phyloP scores from a whole-genome alignment of 2,113 vertebrate species.

The Oryzias celebensis region DNA sequence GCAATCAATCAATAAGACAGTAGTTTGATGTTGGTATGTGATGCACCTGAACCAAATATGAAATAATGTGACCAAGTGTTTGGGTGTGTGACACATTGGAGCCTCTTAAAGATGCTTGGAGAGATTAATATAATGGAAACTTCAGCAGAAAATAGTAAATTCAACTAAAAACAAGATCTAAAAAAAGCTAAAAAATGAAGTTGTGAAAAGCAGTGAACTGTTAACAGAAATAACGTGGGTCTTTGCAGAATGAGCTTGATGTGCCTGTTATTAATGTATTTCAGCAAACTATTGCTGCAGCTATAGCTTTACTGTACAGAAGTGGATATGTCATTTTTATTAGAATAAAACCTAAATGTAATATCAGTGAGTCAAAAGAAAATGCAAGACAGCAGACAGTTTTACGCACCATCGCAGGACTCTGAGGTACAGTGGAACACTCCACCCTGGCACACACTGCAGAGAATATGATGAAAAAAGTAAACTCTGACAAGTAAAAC shows the following conservation, averaged over 20 bases:
- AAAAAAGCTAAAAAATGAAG: background rate
- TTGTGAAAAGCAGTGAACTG: background rate
- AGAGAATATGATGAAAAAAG: background rate
- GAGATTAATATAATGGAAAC: no score
- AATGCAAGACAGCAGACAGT: slow-evolving; percentile 1
- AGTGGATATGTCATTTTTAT: slow-evolving; percentile 1
- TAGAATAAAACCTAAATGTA: background rate
- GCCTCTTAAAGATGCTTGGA: no score
- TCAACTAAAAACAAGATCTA: background rate
- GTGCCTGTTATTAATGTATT: slow-evolving; percentile 18
- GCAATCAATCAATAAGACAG: no score
- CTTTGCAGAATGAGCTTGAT: slow-evolving; percentile 11
- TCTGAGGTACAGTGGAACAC: slow-evolving; percentile 78
- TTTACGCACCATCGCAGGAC: slow-evolving; percentile 80
- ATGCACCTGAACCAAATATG: no score
- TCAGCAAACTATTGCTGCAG: slow-evolving; percentile 44
- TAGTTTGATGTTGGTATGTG: no score
- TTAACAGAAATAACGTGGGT: slow-evolving; percentile 12
- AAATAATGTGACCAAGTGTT: no score
- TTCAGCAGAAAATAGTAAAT: no score
- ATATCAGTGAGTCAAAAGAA: background rate
- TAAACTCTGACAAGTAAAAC: background rate
- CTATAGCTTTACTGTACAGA: slow-evolving; percentile 26
- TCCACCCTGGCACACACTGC: slow-evolving; percentile 78
- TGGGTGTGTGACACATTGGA: no score